Conservation (phyloP, 2,797 vertebrate genomes). For the Notamacropus eugenii region DNA sequence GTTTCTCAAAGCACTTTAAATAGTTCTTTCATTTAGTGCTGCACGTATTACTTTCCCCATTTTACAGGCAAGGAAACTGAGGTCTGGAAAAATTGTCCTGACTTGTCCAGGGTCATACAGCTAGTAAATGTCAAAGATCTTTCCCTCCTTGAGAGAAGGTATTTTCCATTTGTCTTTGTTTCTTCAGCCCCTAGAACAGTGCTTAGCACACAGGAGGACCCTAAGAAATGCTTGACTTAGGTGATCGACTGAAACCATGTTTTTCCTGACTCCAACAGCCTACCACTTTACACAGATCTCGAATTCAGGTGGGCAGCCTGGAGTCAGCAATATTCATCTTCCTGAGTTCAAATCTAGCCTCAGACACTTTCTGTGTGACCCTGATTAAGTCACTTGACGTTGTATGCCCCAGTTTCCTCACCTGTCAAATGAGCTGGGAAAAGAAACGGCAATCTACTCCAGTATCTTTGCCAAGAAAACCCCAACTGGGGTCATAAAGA, state of each 20-base stretch:
- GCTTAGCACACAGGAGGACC: neutral
- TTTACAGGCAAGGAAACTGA: neutral
- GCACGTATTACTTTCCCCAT: neutral
- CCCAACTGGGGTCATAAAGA: neutral
- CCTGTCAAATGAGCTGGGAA: neutral
- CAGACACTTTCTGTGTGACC: too few species aligned
- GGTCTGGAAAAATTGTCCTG: neutral
- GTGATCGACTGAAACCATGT: neutral
- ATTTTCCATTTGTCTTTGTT: neutral
- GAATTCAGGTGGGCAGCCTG: neutral
- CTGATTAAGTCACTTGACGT: too few species aligned
- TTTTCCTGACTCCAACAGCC: neutral
- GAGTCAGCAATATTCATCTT: neutral
- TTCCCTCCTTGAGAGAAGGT: neutral
- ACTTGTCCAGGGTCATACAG: neutral
- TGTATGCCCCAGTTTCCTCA: neutral
- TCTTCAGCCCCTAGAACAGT: neutral
- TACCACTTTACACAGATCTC: neutral
- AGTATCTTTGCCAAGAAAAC: neutral
- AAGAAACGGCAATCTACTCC: neutral
- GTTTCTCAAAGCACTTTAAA: neutral
- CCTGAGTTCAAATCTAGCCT: too few species aligned
- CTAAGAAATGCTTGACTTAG: neutral
- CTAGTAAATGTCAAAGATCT: neutral
- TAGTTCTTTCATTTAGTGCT: neutral